Evolutionary conservation across 2,113 vertebrate species (phyloP).

Genomic region (Syngnathus scovelli): DNA sequence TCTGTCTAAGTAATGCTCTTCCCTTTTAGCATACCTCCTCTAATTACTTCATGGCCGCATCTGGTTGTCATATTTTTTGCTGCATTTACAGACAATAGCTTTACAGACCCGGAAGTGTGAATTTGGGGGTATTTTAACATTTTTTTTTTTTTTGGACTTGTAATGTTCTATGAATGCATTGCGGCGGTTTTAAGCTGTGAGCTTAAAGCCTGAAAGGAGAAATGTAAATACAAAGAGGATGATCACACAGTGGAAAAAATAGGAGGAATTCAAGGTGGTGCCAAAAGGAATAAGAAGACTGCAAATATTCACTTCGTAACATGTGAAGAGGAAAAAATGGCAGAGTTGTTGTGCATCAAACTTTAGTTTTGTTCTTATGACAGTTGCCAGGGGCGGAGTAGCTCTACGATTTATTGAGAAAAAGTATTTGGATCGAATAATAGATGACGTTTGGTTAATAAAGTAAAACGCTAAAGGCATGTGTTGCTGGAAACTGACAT

Average conservation of each 20-base stretch:
- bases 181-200: conserved; percentile 28
- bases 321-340: background rate
- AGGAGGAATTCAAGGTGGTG: conserved; percentile 3
- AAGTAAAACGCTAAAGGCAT: background rate
- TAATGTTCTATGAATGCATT: conserved; percentile 47
- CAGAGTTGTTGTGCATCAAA: background rate
- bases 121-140: background rate
- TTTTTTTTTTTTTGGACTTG: conserved; percentile 6
- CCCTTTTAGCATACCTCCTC: background rate
- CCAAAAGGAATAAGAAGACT: conserved; percentile 3
- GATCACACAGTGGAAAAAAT: conserved; percentile 38
- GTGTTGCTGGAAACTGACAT: no score
- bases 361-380: background rate
- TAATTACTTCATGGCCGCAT: conserved; percentile 15
- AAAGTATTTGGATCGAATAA: background rate
- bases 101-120: conserved; percentile 20
- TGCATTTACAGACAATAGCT: conserved; percentile 27
- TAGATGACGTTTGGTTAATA: background rate
- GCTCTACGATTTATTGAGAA: background rate
- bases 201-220: conserved; percentile 40
- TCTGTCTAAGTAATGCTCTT: background rate
- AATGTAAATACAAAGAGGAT: conserved; percentile 50
- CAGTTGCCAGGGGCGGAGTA: background rate
- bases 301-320: conserved; percentile 9
- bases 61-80: conserved; percentile 29